Evolutionary conservation across 2,888 invertebrate species (phyloP).

Genomic region (Microdon myrmicae): DNA sequence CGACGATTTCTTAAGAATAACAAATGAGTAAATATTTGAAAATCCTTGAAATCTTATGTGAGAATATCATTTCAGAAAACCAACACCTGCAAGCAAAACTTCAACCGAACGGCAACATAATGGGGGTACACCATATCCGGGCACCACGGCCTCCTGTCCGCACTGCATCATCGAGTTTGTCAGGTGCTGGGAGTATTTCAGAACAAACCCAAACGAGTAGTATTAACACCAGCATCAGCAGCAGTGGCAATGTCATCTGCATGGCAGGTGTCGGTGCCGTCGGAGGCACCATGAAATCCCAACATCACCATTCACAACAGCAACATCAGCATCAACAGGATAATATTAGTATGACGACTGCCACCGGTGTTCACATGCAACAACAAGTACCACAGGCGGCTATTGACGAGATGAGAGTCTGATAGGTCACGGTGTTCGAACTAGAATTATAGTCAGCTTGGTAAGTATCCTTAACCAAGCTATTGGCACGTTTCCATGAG

Average conservation of each 20-base stretch:
- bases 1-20: too few species aligned
- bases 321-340: conserved; percentile 63
- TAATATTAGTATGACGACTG: conserved; percentile 65
- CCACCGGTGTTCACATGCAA: conserved; percentile 67
- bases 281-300: conserved; percentile 66
- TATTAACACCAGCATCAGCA: conserved; percentile 58
- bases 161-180: conserved; percentile 62
- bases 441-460: conserved; percentile 66
- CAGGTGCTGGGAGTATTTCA: conserved; percentile 55
- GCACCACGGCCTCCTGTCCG: conserved; percentile 66
- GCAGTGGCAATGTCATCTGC: conserved; percentile 60
- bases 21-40: too few species aligned
- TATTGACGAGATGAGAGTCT: conserved; percentile 91
- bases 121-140: conserved; percentile 63
- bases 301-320: conserved; percentile 63
- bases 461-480: conserved; percentile 57
- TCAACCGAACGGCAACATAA: conserved; percentile 63
- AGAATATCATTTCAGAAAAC: conserved; percentile 56
- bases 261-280: conserved; percentile 60
- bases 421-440: conserved; percentile 71
- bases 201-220: conserved; percentile 60
- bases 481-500: too few species aligned
- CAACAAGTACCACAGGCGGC: conserved; percentile 80
- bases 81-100: conserved; percentile 62
- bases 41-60: too few species aligned